Base-by-base conservation (phyloP, 2,888 invertebrate species). In the Crematogaster levior region DNA sequence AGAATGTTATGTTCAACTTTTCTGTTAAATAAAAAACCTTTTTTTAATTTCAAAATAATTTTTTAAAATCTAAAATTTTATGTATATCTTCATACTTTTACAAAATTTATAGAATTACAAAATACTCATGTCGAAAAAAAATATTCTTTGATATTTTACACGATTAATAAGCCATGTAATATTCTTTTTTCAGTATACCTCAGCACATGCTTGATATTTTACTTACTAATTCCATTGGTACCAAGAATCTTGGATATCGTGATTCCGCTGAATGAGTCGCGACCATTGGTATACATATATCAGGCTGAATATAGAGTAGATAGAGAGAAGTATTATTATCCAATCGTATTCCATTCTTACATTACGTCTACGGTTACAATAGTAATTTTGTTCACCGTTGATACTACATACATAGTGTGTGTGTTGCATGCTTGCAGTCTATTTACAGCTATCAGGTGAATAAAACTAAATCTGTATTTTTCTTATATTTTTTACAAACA, bases 201-300 rank as follows among this genome's bases (percentile, higher is more conserved):
- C n/a, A n/a, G n/a, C 0, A 21, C 5, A 1, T 0, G n/a, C 1
- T 2, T 48, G 1, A 18, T 9, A 34, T 24, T 48, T 18, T 74
- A 48, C 63, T 34, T 65, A 12, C 0, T 37, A 18, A 65, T 63
- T 24, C 74, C 74, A 24, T 37, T 63, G 18, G 21, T 18, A 37
- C 74, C 74, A 48, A 74, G 24, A 37, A 37, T 74, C 34, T 65
- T 74, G 21, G 65, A 74, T 24, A 10, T 63, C 12, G 4, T 51
- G 48, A 37, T 37, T 12, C 74, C 74, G 9, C 1, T 74, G 21
- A 74, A 74, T n/a, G 74, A 74, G 18, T 74, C 74, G n/a, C 63
- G 74, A 3, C 37, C 65, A 51, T 40, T 63, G 9, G 24, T 5
- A 24, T 65, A 15, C 6, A 12, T 65, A 9, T 37, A 3, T 48